phyloP scores from a whole-genome alignment of 1,140 invertebrate genomes.

The Caligus rogercresseyi region DNA sequence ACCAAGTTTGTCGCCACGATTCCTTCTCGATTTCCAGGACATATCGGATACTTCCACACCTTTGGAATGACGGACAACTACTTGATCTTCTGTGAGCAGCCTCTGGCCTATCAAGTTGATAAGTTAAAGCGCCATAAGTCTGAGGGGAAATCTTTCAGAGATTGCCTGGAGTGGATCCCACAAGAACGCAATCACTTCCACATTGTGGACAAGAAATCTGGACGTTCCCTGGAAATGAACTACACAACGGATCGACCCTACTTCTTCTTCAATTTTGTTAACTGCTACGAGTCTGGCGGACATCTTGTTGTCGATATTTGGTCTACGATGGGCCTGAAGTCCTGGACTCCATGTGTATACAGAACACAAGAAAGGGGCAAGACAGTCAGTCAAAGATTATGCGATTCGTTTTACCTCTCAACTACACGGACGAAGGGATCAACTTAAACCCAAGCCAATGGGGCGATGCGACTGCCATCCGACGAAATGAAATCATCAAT shows the following conservation, averaged over 20 bases:
- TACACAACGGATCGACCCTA: neutral
- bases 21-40: constrained; percentile 29
- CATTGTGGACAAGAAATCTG: neutral
- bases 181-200: constrained; percentile 24
- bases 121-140: constrained; percentile 32
- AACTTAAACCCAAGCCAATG: neutral
- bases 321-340: constrained; percentile 5
- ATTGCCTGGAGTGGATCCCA: constrained; percentile 34
- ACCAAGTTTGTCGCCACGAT: constrained; percentile 25
- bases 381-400: neutral
- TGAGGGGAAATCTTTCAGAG: constrained; percentile 29
- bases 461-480: neutral
- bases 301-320: neutral
- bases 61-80: constrained; percentile 34
- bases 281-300: neutral
- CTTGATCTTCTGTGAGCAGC: constrained; percentile 35
- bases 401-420: neutral
- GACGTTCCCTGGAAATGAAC: neutral
- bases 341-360: neutral
- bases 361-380: neutral
- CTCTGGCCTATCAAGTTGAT: constrained; percentile 30
- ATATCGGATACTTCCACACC: constrained; percentile 33
- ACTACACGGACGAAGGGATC: neutral
- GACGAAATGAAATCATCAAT: neutral
- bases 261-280: constrained; percentile 9